Evolutionary conservation across 2,797 vertebrate genomes (phyloP).

Genomic region (Agapornis canus): DNA sequence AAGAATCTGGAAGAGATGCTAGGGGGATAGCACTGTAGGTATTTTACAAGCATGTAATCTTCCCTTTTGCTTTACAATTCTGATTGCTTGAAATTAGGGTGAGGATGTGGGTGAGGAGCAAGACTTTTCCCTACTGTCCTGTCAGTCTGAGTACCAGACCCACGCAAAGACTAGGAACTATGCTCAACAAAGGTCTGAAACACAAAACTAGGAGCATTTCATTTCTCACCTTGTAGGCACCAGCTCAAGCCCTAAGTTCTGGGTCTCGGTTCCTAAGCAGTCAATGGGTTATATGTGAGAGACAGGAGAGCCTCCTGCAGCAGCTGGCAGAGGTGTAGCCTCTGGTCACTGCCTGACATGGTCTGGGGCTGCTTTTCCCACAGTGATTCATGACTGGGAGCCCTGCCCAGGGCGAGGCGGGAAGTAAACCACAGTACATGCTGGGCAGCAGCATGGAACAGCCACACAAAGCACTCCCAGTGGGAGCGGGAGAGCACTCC

Average conservation of each 20-base stretch:
- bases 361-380: neutral
- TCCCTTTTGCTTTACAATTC: neutral
- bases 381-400: neutral
- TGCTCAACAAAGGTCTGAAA: neutral
- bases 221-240: neutral
- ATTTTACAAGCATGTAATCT: neutral
- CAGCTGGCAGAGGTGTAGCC: neutral
- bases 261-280: neutral
- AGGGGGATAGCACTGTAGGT: neutral
- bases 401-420: neutral
- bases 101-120: neutral
- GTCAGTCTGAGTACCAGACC: neutral
- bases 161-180: neutral
- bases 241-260: fast-evolving
- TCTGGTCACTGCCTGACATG: fast-evolving
- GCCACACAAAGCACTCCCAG: neutral
- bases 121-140: neutral
- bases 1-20: neutral
- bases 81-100: neutral
- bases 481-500: neutral
- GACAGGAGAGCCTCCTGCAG: neutral
- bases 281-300: fast-evolving
- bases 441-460: neutral
- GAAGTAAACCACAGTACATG: fast-evolving
- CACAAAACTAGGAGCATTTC: fast-evolving